phyloP scores from a whole-genome alignment of 2,113 vertebrate genomes.

The Protomyctophum bolini region DNA sequence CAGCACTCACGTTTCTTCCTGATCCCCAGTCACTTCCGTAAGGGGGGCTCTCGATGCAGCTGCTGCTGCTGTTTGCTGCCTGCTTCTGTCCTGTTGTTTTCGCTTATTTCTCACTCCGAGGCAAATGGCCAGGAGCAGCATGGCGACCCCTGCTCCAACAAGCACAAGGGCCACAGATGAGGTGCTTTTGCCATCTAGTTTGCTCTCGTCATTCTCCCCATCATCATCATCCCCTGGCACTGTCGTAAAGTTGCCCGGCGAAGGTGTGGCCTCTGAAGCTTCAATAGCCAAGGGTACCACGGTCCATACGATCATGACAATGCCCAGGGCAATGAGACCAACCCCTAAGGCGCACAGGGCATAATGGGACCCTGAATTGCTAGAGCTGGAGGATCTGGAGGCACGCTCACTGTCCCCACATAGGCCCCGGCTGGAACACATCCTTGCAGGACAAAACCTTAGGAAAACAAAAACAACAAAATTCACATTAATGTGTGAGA shows the following conservation, averaged over 20 bases:
- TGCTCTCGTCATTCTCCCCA: not conserved
- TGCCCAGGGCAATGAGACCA: constrained; percentile 90
- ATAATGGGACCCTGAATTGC: constrained; percentile 86
- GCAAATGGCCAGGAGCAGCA: constrained; percentile 90
- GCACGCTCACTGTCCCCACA: constrained; percentile 49
- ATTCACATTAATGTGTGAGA: no score
- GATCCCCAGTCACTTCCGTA: constrained; percentile 28
- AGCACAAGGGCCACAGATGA: constrained; percentile 91
- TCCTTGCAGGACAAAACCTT: constrained; percentile 52
- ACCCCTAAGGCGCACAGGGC: constrained; percentile 92
- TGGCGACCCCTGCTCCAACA: constrained; percentile 81
- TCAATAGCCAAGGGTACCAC: constrained; percentile 78
- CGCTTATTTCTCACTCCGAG: constrained; percentile 85
- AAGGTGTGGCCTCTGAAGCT: fast-evolving
- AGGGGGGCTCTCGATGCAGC: not conserved
- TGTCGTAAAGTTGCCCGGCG: constrained; percentile 61
- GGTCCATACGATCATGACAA: constrained; percentile 97
- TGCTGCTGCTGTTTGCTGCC: constrained; percentile 41
- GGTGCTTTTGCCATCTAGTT: constrained; percentile 76
- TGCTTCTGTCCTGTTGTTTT: constrained; percentile 46
- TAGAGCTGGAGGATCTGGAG: constrained; percentile 33
- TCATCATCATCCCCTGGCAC: not conserved
- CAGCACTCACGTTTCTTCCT: constrained; percentile 64
- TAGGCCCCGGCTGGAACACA: constrained; percentile 72
- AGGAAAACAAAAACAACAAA: not conserved